Evolutionary conservation across 2,797 vertebrate species (phyloP).

Genomic region (Bufotes viridis): DNA sequence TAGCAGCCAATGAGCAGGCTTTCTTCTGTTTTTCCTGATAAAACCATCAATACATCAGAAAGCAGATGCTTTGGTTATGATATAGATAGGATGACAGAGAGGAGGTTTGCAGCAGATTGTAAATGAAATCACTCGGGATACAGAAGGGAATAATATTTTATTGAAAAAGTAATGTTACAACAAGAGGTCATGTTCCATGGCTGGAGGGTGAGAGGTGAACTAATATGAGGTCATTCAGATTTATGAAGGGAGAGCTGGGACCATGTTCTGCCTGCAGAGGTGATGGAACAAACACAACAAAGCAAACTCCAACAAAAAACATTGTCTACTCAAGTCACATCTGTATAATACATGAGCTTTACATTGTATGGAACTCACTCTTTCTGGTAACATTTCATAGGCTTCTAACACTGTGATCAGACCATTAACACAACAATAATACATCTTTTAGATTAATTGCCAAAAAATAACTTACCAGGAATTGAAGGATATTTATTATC

Average conservation of each 20-base stretch:
- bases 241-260: conserved; percentile 30
- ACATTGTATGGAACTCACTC: neutral
- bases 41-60: conserved; percentile 15
- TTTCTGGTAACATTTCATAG: neutral
- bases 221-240: conserved; percentile 35
- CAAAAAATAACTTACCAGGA: too few species aligned
- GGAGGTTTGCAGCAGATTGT: conserved; percentile 1
- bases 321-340: neutral
- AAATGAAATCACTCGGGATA: conserved; percentile 47
- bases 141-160: conserved; percentile 50
- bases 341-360: neutral
- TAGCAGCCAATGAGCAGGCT: neutral
- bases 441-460: neutral
- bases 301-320: neutral
- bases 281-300: conserved; percentile 17
- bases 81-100: conserved; percentile 27
- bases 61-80: neutral
- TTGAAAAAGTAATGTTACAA: conserved; percentile 53
- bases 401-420: neutral
- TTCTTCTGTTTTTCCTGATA: conserved; percentile 5
- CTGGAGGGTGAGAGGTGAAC: conserved; percentile 50
- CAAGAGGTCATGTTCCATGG: conserved; percentile 48
- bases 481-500: too few species aligned
- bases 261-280: conserved; percentile 19
- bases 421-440: neutral